Evolutionary conservation across 2,888 invertebrate species (phyloP), one percentile per base, ranked within the genome.

Genomic region (Phoronis australis): DNA sequence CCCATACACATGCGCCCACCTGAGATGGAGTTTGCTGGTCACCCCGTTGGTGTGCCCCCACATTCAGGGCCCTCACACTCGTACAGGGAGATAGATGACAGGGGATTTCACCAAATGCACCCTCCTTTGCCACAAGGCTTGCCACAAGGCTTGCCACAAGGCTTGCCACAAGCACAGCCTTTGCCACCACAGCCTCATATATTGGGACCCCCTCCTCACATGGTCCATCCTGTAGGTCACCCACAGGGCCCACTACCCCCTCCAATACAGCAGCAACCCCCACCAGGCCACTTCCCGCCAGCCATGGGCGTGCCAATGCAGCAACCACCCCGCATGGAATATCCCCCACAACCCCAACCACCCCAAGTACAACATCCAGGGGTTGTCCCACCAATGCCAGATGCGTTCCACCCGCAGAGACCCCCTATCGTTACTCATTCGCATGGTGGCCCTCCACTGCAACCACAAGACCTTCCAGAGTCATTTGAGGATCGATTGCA

Each of bases 21-120:
- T 35, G 44, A 22, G 31, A n/a, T 2, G 31, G 35, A 12, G 21
- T 31, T 31, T 22, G 44, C 5, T 22, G 35, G n/a, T 25, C 9
- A 35, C 15, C 35, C 15, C 35, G 35, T 35, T 9, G 15, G 15
- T 12, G 15, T 12, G 18, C 39, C 6, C 39, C 15, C 20, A n/a
- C 39, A 39, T n/a, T 6, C n/a, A 15, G n/a, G 6, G 18, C 15
- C n/a, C 20, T 20, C 6, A 44, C 53, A 56, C 26, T 41, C 47
- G 50, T 46, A 53, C 44, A 48, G 57, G 40, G 55, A 55, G 20
- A 51, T 50, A 20, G 51, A 52, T 37, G 53, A 59, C 21, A 46
- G 54, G 31, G 54, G 9, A 15, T 15, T 12, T 15, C 31, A 31
- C 31, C 9, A 15, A 15, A 9, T 15, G 15, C 31, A 9, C 31